phyloP scores from a whole-genome alignment of 2,113 vertebrate species.

The Theristicus caerulescens region DNA sequence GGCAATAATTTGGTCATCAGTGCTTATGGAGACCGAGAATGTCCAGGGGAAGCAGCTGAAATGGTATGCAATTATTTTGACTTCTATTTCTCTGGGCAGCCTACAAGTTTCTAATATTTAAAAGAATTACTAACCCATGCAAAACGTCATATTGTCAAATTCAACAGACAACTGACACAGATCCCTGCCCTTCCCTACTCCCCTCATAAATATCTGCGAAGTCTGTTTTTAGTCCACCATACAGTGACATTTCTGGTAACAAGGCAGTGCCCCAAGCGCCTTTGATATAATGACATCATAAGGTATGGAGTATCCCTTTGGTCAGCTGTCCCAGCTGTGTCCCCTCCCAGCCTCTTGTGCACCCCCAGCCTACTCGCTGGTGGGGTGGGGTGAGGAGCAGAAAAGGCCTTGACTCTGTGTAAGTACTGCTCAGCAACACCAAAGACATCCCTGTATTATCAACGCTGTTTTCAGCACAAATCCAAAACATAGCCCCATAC shows the following conservation, averaged over 20 bases:
- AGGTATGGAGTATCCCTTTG: rapidly evolving
- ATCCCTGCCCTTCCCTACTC: not conserved
- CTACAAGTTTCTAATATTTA: not conserved
- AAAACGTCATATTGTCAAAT: not conserved
- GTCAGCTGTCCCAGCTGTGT: not conserved
- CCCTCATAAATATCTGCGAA: not conserved
- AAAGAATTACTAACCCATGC: not conserved
- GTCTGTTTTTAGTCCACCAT: not conserved
- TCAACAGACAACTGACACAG: not conserved
- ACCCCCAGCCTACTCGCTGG: rapidly evolving
- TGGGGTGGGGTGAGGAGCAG: not conserved
- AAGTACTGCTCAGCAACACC: not conserved
- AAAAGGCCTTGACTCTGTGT: not conserved
- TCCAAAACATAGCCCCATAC: not conserved
- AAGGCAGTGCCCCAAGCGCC: not conserved
- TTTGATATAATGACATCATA: not conserved
- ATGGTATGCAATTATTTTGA: not conserved
- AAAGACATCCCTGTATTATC: not conserved
- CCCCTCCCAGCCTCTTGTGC: not conserved
- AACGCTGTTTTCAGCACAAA: not conserved
- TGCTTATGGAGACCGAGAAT: not conserved
- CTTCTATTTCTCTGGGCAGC: not conserved
- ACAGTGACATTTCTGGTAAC: not conserved
- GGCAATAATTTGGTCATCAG: not conserved
- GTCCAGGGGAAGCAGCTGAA: not conserved